Evolutionary conservation across 1,140 invertebrate genomes (phyloP), one percentile per base, ranked within the genome.

Genomic region (Arctopsyche grandis): DNA sequence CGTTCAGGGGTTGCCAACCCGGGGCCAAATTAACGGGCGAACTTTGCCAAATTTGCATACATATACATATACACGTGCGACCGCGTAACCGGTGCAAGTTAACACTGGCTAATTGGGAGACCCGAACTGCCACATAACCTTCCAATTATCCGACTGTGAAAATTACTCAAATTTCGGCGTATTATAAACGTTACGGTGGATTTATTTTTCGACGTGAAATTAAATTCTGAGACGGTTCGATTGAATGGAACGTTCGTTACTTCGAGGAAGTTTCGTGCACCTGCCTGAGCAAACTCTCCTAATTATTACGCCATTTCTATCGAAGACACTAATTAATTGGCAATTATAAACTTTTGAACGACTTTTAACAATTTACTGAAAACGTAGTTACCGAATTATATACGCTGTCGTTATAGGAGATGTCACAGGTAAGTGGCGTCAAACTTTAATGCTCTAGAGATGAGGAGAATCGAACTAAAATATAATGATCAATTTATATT

Each of bases 301-400:
- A 66, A 66, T 66, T 66, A 66, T 66, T 66, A 29, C 63, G 26
- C 44, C 44, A 71, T 71, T 71, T 46, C 66, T 69, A 69, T 69
- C 29, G 24, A 69, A 19, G 69, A 71, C 69, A 46, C 29, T 71
- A 71, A 71, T 71, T 71, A 71, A 71, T 71, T 71, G 69, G 69
- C 69, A 71, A 71, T 71, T 71, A 71, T 19, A 46, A 66, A 71
- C 38, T 71, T 71, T 46, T 19, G 38, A 16, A 38, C n/a, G 38
- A 21, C 48, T 52, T 52, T 16, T 16, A 52, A 52, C 10, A 52
- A 52, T 52, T 52, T 16, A 12, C 48, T 4, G 48, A 14, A 5
- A 52, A 52, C 16, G 10, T 10, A 52, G 16, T 16, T 12, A 4
- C 10, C 48, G 12, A 14, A 1, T 52, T 52, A 52, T 52, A 52